Evolutionary conservation across 2,113 vertebrate genomes (phyloP).

Genomic region (Coptodon rendalli): DNA sequence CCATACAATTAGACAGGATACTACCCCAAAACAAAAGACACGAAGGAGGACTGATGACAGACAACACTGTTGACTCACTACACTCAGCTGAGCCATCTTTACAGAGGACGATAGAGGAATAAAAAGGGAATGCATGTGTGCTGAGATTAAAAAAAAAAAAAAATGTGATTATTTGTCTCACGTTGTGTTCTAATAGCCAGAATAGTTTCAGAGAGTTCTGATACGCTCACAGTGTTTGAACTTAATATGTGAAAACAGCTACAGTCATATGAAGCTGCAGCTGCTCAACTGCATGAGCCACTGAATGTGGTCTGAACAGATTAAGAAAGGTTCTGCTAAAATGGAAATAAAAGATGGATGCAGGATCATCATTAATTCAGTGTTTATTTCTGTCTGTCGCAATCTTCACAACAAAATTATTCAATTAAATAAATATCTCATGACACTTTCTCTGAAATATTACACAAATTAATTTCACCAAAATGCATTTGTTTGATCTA

Average conservation of each 20-base stretch:
- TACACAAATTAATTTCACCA: background rate
- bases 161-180: fast-evolving
- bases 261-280: background rate
- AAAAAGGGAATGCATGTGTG: background rate
- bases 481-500: background rate
- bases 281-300: background rate
- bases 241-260: background rate
- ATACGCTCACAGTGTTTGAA: fast-evolving
- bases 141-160: fast-evolving
- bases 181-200: background rate
- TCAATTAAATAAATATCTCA: background rate
- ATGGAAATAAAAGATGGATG: background rate
- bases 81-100: background rate
- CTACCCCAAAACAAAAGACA: background rate
- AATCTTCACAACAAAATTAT: background rate
- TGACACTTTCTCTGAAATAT: background rate
- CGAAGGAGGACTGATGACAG: background rate
- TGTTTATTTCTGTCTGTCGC: background rate
- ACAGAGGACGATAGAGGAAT: fast-evolving
- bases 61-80: background rate
- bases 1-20: background rate
- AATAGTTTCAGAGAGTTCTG: background rate
- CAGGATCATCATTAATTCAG: background rate
- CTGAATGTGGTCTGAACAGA: background rate
- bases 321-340: background rate